Percentiles rank a stretch among this genome's conserved stretches.
Evolutionary conservation across 2,797 vertebrate species (phyloP).

Genomic region (Cuculus canorus): DNA sequence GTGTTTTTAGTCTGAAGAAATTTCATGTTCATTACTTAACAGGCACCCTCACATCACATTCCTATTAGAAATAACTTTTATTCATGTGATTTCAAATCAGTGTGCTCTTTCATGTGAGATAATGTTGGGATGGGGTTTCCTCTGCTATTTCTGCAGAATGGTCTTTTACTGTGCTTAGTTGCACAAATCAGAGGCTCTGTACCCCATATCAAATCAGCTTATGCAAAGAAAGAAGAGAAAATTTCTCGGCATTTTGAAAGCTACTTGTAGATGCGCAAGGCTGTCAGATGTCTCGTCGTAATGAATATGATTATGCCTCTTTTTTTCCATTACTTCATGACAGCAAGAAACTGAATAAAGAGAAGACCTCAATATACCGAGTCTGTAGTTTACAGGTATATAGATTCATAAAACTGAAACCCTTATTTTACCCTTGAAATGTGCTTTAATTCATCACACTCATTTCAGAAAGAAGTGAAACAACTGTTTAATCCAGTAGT

Average conservation of each 20-base stretch:
- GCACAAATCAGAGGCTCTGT: neutral
- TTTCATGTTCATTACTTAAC: neutral
- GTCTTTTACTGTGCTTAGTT: neutral
- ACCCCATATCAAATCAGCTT: neutral
- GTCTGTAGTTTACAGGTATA: slow-evolving; percentile 5
- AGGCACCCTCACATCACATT: neutral
- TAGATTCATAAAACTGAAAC: neutral
- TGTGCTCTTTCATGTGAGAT: neutral
- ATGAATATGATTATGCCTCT: neutral
- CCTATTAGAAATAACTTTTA: neutral
- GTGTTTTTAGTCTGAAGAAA: neutral
- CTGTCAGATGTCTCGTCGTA: neutral
- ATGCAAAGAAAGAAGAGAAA: neutral
- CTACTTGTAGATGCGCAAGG: neutral
- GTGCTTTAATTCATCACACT: neutral
- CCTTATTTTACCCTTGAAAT: neutral
- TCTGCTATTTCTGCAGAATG: neutral
- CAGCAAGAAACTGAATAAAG: neutral
- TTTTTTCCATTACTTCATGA: neutral
- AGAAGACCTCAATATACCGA: neutral
- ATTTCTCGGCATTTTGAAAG: neutral
- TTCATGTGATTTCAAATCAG: neutral
- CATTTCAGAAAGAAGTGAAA: neutral
- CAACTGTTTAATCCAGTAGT: neutral
- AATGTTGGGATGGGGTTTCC: neutral